phyloP scores from a whole-genome alignment of 1,140 invertebrate species.

The Ips nitidus region DNA sequence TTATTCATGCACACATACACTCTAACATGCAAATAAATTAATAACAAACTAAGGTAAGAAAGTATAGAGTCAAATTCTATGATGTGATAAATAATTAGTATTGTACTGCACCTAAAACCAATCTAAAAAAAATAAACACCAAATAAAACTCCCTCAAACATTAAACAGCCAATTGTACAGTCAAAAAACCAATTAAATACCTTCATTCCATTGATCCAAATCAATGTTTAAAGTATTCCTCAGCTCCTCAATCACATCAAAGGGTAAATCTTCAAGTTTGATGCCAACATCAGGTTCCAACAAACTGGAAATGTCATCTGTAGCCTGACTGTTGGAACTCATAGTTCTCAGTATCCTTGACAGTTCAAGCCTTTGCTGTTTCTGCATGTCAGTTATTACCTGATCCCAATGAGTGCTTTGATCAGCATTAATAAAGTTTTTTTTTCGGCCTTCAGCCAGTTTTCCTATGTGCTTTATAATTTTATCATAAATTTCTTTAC shows the following conservation, averaged over 20 bases:
- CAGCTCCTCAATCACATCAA: conserved; percentile 44
- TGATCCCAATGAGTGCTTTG: conserved; percentile 41
- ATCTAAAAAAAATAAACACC: no score
- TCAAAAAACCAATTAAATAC: conserved; percentile 5
- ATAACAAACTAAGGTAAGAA: no score
- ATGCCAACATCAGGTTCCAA: conserved; percentile 49
- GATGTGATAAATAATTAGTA: no score
- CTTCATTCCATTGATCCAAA: conserved; percentile 29
- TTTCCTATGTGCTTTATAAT: conserved; percentile 46
- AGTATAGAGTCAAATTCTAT: no score
- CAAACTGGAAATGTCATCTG: conserved; percentile 33
- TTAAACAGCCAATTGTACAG: no score
- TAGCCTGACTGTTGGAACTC: conserved; percentile 29
- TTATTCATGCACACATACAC: no score
- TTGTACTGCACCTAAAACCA: no score
- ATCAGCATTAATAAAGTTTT: conserved; percentile 43
- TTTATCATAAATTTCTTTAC: conserved; percentile 41
- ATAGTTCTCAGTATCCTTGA: conserved; percentile 44
- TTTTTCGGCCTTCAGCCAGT: conserved; percentile 43
- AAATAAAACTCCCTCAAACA: no score
- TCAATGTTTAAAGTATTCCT: conserved; percentile 39
- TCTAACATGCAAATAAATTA: no score
- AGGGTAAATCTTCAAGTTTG: conserved; percentile 45
- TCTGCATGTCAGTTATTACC: conserved; percentile 44
- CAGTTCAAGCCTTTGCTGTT: conserved; percentile 45